A percentile compares a stretch with the other conserved stretches of the same genome.
These are phyloP conservation scores for Staurois parvus DNA, from an alignment of 2,797 vertebrate species.

Conservation along the genomic window DNA sequence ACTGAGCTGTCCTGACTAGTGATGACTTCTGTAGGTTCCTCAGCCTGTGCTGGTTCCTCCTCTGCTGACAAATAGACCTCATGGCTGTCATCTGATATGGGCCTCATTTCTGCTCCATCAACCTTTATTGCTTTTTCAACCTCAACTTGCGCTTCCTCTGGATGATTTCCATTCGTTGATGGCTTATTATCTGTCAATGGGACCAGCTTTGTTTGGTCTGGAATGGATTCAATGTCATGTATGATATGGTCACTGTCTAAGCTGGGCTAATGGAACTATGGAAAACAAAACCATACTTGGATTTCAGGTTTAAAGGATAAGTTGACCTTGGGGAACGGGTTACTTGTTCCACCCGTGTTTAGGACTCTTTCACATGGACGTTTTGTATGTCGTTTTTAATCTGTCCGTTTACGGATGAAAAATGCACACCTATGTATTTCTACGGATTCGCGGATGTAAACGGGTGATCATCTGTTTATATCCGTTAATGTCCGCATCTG, in stretches of 20 bases:
- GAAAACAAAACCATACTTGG: no score
- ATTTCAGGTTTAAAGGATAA: no score
- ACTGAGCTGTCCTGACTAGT: slow-evolving; percentile 1
- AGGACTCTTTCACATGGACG: no score
- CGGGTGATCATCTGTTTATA: no score
- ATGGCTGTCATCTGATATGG: background rate
- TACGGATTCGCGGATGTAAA: no score
- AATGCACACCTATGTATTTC: no score
- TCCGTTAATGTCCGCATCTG: no score
- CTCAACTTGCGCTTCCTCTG: slow-evolving; percentile 55
- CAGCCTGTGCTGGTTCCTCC: slow-evolving; percentile 25
- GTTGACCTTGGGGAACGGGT: no score
- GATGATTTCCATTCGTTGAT: slow-evolving; percentile 42
- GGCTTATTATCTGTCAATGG: slow-evolving; percentile 41
- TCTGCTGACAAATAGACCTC: background rate
- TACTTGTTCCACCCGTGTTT: no score
- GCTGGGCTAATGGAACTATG: no score
- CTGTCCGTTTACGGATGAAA: no score
- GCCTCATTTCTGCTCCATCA: slow-evolving; percentile 43
- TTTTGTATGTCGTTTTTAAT: no score
- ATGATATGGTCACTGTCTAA: slow-evolving; percentile 51
- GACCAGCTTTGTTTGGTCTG: slow-evolving; percentile 66
- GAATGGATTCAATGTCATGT: slow-evolving; percentile 63
- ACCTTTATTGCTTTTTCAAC: slow-evolving; percentile 20
- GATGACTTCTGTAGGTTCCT: slow-evolving; percentile 47